Base-by-base conservation (phyloP, 2,888 invertebrate species). In the Leptinotarsa rubiginosa region DNA sequence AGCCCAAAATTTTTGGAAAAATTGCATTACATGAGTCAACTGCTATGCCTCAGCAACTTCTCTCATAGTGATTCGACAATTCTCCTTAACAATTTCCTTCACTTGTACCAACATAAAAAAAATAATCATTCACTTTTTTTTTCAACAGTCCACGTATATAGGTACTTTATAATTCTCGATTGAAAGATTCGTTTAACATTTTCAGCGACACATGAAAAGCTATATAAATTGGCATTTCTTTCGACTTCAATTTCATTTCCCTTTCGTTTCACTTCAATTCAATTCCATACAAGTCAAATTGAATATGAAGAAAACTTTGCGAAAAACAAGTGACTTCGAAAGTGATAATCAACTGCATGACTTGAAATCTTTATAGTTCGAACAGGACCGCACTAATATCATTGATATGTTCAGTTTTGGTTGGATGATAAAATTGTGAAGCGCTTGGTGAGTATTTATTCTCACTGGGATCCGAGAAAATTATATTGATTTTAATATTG, bases 291-390 rank as follows among this genome's bases (percentile, higher is more conserved):
- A 20, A 56, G 59, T 56, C 41, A 70, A 75, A 75, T 75, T 75
- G 73, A 77, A 75, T 77, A 75, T 75, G 68, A 75, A 70, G 75
- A 73, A 77, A 77, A 77, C 74, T 72, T 68, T 47, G 59, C 68
- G 56, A 49, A 62, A 66, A 76, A 69, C 70, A 31, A 72, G 69
- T 74, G 74, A 77, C 74, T 75, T 69, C 67, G 59, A 69, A 77
- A 77, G 75, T 77, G 77, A 77, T 77, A 77, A 75, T 77, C 75
- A 77, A 77, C 74, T 72, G 70, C 75, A 75, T 74, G 72, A 75
- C 75, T 75, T 54, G 70, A 70, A 75, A 73, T 70, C 75, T 70
- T 52, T 64, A 72, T 75, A 18, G 65, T 64, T 72, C 56, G 47
- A 52, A 31, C 31, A 54, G 31, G 54, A 25, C 31, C 68, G 68